Evolutionary conservation across 2,113 vertebrate genomes (phyloP).

Genomic region (Rhinichthys klamathensis): DNA sequence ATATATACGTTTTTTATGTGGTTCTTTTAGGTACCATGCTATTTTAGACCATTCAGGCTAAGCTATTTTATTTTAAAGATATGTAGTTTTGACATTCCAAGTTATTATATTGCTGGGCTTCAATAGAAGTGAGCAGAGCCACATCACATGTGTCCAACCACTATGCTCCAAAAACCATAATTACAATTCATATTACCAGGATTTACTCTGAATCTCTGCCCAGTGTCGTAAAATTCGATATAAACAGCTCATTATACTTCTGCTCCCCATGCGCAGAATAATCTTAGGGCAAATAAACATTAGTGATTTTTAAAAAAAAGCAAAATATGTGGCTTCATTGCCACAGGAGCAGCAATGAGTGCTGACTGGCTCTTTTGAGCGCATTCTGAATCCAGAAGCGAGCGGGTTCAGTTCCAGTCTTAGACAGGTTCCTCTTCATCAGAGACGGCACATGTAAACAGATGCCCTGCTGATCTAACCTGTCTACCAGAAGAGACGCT

Average conservation of each 20-base stretch:
- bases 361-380: slow-evolving; percentile 10
- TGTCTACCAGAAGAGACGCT: slow-evolving; percentile 19
- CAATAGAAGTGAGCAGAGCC: not conserved
- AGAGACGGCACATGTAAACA: slow-evolving; percentile 5
- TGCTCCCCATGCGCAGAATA: slow-evolving; percentile 15
- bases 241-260: slow-evolving; percentile 43
- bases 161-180: slow-evolving; percentile 38
- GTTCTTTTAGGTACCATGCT: not conserved
- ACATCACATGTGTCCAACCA: slow-evolving; percentile 7
- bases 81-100: not conserved
- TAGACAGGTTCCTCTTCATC: slow-evolving; percentile 30
- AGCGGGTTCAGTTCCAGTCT: not conserved
- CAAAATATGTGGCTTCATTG: slow-evolving; percentile 26
- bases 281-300: slow-evolving; percentile 36
- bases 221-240: slow-evolving; percentile 31
- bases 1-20: not conserved
- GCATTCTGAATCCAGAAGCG: slow-evolving; percentile 3
- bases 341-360: slow-evolving; percentile 4
- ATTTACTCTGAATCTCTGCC: slow-evolving; percentile 35
- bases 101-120: not conserved
- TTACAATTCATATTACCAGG: slow-evolving; percentile 41
- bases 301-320: not conserved
- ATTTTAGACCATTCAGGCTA: not conserved
- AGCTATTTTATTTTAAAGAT: not conserved
- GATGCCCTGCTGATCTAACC: slow-evolving; percentile 12